Base-by-base conservation (phyloP, 2,113 vertebrate genomes). In the Cygnus buccinator region DNA sequence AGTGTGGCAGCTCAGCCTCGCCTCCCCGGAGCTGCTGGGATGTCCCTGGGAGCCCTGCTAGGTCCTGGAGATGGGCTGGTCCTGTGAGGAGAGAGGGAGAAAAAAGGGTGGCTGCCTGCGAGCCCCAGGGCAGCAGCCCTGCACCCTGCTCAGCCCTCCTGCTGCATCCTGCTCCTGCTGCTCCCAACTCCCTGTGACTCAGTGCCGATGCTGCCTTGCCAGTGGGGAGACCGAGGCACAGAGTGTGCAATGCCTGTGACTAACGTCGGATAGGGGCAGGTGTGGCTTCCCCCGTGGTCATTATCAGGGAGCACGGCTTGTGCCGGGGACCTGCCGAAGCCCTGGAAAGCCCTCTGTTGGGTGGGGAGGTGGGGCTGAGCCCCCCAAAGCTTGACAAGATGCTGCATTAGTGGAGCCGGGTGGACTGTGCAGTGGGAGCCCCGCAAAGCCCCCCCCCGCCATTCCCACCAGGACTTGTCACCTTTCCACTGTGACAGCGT, bases 91-190 rank as follows among this genome's bases (percentile, higher is more conserved):
- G 14, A 2, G 41, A 52, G 20, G 28, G 6, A 58, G 3, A 21
- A 16, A 59, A 23, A 37, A 71, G 17, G 13, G 8, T 22, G 18
- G 23, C 52, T 67, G 48, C 72, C 43, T 4, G 6, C 0, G 0
- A 2, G 84, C 19, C 29, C 4, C 1, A 16, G 48, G 58, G 6
- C 46, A 28, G 22, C 65, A 16, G 54, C 52, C 21, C 23, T 26
- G 62, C 37, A 13, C 37, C 37, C 41, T 19, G 35, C 54, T 44
- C 31, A 29, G 58, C 28, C 39, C 5, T 13, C 35, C 72, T 18
- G 63, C 46, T 1, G 0, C 2, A 0, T 23, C 58, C 22, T 0
- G 18, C 59, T n/a, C 57, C 31, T 59, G 9, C 76, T 52, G 50
- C 20, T 14, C 22, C 21, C 50, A 14, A 23, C 50, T 52, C 50